Percentiles rank a stretch among this genome's conserved stretches.
These are phyloP conservation scores for Nephrotoma appendiculata DNA, from an alignment of 2,888 invertebrate species.

Conservation along the genomic window DNA sequence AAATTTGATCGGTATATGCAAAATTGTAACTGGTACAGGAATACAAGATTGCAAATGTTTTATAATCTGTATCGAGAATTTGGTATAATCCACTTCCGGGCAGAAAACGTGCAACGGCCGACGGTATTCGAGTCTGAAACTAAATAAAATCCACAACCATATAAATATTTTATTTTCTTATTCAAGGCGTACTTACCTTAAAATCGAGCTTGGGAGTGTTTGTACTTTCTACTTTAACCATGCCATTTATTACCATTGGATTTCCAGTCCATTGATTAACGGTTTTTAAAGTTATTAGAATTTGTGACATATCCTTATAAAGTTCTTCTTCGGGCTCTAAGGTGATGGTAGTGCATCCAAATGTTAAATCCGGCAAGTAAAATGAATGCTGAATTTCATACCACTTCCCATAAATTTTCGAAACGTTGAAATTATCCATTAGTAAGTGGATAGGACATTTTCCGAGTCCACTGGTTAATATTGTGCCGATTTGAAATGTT, in stretches of 20 bases:
- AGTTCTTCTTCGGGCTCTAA: conserved; percentile 36
- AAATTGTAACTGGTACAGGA: conserved; percentile 53
- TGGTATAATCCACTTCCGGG: conserved; percentile 60
- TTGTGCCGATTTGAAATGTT: background rate
- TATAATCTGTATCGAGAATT: conserved; percentile 57
- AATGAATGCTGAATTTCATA: conserved; percentile 64
- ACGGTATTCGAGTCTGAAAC: conserved; percentile 47
- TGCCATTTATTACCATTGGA: background rate
- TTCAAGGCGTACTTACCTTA: background rate
- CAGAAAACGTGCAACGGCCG: conserved; percentile 46
- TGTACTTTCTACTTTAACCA: background rate
- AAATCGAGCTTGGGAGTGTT: background rate
- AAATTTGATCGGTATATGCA: conserved; percentile 52
- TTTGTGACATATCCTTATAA: conserved; percentile 31
- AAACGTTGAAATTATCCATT: background rate
- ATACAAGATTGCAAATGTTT: conserved; percentile 55
- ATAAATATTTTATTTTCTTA: background rate
- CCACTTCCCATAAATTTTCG: conserved; percentile 32
- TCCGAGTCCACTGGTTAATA: background rate
- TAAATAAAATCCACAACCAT: conserved; percentile 20
- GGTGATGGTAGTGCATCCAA: conserved; percentile 51
- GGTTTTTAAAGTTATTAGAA: conserved; percentile 47
- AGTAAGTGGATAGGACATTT: background rate
- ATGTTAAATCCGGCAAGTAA: conserved; percentile 54
- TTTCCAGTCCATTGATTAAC: conserved; percentile 46